Evolutionary conservation across 2,797 vertebrate genomes (phyloP).

Genomic region (Cheirogaleus major): DNA sequence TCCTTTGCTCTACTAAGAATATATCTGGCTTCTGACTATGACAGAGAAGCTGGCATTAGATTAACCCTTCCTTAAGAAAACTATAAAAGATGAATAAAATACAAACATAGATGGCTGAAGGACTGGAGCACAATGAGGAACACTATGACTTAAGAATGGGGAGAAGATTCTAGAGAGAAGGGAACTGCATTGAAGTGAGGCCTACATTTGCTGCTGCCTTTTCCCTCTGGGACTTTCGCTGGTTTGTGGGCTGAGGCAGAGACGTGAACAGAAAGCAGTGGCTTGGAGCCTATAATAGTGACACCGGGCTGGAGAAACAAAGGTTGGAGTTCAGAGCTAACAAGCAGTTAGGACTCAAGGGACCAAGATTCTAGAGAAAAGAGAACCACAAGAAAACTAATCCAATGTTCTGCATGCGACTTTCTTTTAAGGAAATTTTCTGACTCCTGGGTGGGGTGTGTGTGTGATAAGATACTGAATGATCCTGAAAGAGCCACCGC

Average conservation of each 20-base stretch:
- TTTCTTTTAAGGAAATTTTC: not conserved
- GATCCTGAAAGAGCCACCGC: not conserved
- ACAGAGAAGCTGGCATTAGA: not conserved
- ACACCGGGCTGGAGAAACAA: not conserved
- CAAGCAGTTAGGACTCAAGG: not conserved
- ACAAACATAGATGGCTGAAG: not conserved
- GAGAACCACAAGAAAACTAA: not conserved
- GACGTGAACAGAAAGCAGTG: not conserved
- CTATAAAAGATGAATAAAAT: not conserved
- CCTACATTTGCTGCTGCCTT: not conserved
- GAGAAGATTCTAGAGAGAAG: not conserved
- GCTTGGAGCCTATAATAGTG: not conserved
- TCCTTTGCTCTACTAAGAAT: not conserved
- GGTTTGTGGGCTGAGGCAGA: not conserved
- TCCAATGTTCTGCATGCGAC: no score
- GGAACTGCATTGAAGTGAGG: not conserved
- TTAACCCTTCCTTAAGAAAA: not conserved
- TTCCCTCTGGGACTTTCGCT: not conserved
- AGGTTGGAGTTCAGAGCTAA: not conserved
- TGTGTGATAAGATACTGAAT: not conserved
- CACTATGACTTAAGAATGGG: not conserved
- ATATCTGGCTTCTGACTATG: not conserved
- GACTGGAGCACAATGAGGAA: not conserved
- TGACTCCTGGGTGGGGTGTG: not conserved
- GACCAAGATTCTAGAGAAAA: not conserved